Percentiles rank a stretch among this genome's conserved stretches.
Conservation (phyloP, 2,797 vertebrate genomes). For the Coluber constrictor region DNA sequence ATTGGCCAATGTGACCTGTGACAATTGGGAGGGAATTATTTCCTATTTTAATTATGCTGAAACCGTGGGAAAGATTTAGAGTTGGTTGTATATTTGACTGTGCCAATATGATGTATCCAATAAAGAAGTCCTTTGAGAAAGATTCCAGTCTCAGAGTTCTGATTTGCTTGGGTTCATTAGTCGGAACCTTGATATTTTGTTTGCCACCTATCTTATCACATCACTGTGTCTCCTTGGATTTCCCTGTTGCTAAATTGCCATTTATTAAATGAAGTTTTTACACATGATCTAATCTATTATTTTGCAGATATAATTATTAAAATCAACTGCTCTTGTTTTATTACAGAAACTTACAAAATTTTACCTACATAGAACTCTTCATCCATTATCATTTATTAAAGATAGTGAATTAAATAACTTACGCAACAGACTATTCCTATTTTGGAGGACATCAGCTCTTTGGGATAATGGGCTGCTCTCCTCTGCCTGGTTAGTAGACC, state of each 20-base stretch:
- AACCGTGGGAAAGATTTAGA: too few species aligned
- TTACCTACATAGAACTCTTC: not conserved
- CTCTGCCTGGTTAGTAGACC: constrained; percentile 50
- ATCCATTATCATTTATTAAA: not conserved
- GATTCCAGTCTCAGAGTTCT: too few species aligned
- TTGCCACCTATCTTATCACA: not conserved
- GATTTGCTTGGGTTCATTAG: too few species aligned
- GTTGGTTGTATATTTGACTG: too few species aligned
- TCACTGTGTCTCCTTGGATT: not conserved
- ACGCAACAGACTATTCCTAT: constrained; percentile 56
- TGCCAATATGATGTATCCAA: too few species aligned
- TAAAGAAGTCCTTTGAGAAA: too few species aligned
- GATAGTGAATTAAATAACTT: constrained; percentile 39
- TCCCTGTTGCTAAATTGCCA: not conserved
- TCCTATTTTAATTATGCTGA: too few species aligned
- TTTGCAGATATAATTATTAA: not conserved
- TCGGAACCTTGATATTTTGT: not conserved
- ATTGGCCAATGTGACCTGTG: too few species aligned
- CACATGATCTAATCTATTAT: not conserved
- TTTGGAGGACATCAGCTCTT: constrained; percentile 51
- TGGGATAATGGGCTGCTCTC: constrained; percentile 51
- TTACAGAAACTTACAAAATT: not conserved
- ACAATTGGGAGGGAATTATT: too few species aligned
- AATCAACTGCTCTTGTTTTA: not conserved
- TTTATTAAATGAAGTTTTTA: not conserved